Evolutionary conservation across 2,888 invertebrate species (phyloP).

Genomic region (Scaptomyza cyrtandrae): DNA sequence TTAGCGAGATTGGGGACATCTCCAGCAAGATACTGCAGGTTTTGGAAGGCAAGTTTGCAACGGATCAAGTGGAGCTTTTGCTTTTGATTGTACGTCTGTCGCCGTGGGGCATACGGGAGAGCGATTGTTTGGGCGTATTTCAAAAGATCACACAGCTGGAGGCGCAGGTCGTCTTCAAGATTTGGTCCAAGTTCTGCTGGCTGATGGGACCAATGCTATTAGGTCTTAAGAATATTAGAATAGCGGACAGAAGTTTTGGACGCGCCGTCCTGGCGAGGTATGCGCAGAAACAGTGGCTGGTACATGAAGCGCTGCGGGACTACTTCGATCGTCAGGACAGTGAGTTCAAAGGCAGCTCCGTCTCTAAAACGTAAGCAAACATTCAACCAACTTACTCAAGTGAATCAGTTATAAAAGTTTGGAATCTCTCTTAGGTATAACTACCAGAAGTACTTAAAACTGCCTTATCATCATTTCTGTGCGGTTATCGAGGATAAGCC

Average conservation of each 20-base stretch:
- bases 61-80: constrained; percentile 88
- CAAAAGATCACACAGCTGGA: constrained; percentile 81
- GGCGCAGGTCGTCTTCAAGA: constrained; percentile 80
- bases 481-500: constrained; percentile 79
- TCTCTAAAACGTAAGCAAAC: constrained; percentile 61
- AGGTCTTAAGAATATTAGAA: constrained; percentile 81
- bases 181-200: constrained; percentile 85
- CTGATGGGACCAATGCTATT: constrained; percentile 84
- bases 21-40: constrained; percentile 88
- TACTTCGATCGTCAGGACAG: constrained; percentile 81
- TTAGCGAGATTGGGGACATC: constrained; percentile 86
- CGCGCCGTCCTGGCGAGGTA: constrained; percentile 81
- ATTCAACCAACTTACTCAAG: background rate
- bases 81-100: constrained; percentile 90
- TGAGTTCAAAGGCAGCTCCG: constrained; percentile 65
- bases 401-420: background rate
- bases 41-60: constrained; percentile 89
- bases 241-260: constrained; percentile 82
- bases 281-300: constrained; percentile 78
- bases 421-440: constrained; percentile 87
- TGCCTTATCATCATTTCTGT: constrained; percentile 90
- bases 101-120: constrained; percentile 91
- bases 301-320: constrained; percentile 81
- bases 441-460: constrained; percentile 91
- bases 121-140: constrained; percentile 87